A percentile compares a stretch with the other conserved stretches of the same genome.
These are phyloP conservation scores for Manduca sexta DNA, from an alignment of 1,140 invertebrate species.

Conservation along the genomic window DNA sequence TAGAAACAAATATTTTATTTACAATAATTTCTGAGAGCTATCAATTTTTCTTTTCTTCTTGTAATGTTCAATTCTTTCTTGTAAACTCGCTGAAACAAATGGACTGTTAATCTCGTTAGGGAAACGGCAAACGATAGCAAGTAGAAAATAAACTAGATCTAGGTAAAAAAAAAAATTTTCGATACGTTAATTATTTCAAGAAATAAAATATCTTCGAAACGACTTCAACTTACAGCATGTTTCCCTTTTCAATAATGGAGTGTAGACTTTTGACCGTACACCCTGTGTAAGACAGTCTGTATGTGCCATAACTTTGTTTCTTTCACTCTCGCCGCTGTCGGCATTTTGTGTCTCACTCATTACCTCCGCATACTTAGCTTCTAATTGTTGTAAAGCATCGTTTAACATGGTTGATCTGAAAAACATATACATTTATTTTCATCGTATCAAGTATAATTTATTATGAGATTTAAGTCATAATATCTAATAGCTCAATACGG, in stretches of 20 bases:
- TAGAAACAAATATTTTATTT: no score
- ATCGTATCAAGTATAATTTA: no score
- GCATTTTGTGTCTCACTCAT: slow-evolving; percentile 18
- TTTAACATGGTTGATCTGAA: slow-evolving; percentile 82
- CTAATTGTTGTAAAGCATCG: slow-evolving; percentile 78
- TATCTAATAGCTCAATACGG: no score
- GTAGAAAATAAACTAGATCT: background rate
- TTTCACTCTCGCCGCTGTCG: slow-evolving; percentile 18
- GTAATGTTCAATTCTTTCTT: slow-evolving; percentile 82
- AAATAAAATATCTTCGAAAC: background rate
- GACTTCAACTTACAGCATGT: slow-evolving; percentile 82
- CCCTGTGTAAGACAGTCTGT: slow-evolving; percentile 79
- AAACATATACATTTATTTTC: slow-evolving; percentile 3
- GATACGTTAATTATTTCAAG: no score
- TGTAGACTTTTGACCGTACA: slow-evolving; percentile 79
- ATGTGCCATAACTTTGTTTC: slow-evolving; percentile 55
- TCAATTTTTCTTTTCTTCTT: slow-evolving; percentile 74
- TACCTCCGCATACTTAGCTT: slow-evolving; percentile 39
- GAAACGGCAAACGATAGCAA: background rate
- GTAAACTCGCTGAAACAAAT: slow-evolving; percentile 81
- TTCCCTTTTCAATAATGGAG: slow-evolving; percentile 80
- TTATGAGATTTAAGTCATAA: no score
- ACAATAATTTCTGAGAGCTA: no score
- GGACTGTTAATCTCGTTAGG: slow-evolving; percentile 24
- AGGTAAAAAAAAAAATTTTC: slow-evolving; percentile 5